phyloP scores from a whole-genome alignment of 2,113 vertebrate species.

The Cephalopterus ornatus region DNA sequence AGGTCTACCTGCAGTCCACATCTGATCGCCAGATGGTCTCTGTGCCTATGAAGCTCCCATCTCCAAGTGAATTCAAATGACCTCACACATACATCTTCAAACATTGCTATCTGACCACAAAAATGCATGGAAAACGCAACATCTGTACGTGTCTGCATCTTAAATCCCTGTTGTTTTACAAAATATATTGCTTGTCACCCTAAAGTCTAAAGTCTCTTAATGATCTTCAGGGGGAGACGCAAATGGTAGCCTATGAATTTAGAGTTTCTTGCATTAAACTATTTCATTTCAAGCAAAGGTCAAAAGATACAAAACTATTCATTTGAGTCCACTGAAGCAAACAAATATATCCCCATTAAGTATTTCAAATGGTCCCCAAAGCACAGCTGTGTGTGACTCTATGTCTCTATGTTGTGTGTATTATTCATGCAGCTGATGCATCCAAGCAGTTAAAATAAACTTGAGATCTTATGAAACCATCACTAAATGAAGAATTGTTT shows the following conservation, averaged over 20 bases:
- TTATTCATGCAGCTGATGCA: not conserved
- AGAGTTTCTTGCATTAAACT: conserved; percentile 45
- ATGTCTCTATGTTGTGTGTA: not conserved
- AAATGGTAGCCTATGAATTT: conserved; percentile 39
- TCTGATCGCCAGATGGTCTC: conserved; percentile 71
- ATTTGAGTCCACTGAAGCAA: conserved; percentile 47
- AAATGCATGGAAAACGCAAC: conserved; percentile 59
- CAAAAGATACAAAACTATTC: conserved; percentile 34
- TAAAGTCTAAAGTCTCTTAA: conserved; percentile 38
- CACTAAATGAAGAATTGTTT: conserved; percentile 73
- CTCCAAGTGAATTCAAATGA: conserved; percentile 65
- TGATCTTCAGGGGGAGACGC: conserved; percentile 56
- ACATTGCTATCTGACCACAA: conserved; percentile 69
- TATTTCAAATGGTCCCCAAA: conserved; percentile 43
- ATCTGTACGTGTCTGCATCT: conserved; percentile 61
- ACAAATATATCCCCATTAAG: conserved; percentile 45
- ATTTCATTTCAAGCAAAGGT: conserved; percentile 59
- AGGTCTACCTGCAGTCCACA: conserved; percentile 68
- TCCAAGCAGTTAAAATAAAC: conserved; percentile 65
- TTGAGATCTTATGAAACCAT: conserved; percentile 69
- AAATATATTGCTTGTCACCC: conserved; percentile 66
- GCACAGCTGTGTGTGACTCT: not conserved
- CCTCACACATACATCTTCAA: conserved; percentile 73
- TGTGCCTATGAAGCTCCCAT: conserved; percentile 32
- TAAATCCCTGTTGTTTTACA: conserved; percentile 63